phyloP scores from a whole-genome alignment of 2,888 invertebrate species.

The Diarsia dahlii region DNA sequence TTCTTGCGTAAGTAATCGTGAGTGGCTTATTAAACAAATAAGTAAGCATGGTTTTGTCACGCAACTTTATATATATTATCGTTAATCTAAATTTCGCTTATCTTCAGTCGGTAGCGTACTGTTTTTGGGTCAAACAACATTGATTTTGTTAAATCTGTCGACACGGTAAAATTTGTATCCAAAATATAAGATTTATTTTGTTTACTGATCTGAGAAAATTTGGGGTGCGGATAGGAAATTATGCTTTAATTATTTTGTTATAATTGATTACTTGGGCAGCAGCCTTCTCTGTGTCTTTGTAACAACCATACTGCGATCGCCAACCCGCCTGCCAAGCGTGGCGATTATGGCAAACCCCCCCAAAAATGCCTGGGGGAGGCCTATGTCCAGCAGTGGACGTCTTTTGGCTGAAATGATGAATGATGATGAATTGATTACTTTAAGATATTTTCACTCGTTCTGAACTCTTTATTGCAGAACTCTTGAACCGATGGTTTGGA shows the following conservation, averaged over 20 bases:
- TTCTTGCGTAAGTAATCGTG: slow-evolving; percentile 26
- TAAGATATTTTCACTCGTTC: too few relatives aligned
- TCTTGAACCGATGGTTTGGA: too few relatives aligned
- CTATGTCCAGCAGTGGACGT: too few relatives aligned
- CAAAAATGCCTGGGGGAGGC: too few relatives aligned
- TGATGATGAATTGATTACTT: too few relatives aligned
- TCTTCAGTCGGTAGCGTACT: slow-evolving; percentile 46
- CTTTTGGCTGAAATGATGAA: too few relatives aligned
- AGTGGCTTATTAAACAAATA: slow-evolving; percentile 53
- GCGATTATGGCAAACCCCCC: too few relatives aligned
- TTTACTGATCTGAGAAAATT: slow-evolving; percentile 19
- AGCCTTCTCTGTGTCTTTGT: too few relatives aligned
- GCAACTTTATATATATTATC: slow-evolving; percentile 60
- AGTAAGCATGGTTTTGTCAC: slow-evolving; percentile 54
- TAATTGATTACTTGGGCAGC: too few relatives aligned
- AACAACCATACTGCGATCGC: too few relatives aligned
- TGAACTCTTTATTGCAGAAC: too few relatives aligned
- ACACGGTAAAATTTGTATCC: slow-evolving; percentile 17
- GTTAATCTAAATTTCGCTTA: slow-evolving; percentile 59
- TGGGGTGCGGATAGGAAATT: slow-evolving; percentile 2
- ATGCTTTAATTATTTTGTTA: not conserved
- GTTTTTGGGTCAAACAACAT: slow-evolving; percentile 64
- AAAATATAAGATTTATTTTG: slow-evolving; percentile 20
- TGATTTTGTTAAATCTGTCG: slow-evolving; percentile 47
- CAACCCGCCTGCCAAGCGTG: too few relatives aligned